Evolutionary conservation across 2,888 invertebrate species (phyloP), one percentile per base, ranked within the genome.

Genomic region (Yponomeuta evonymella): DNA sequence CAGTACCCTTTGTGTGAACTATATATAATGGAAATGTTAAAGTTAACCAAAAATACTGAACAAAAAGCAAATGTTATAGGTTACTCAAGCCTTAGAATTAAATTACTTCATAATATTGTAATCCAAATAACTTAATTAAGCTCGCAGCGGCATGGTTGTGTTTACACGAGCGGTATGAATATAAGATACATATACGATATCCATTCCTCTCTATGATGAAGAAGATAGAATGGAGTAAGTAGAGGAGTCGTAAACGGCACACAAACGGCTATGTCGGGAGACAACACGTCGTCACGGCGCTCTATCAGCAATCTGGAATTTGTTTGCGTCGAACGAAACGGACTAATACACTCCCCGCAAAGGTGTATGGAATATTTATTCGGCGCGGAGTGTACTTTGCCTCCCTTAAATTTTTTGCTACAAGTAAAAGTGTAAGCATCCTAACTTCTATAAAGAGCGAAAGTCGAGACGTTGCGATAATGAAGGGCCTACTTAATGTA

Each of bases 401-500:
- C 15, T 12, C 12, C 51, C 51, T 58, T 43, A 5, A 65, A 29
- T 15, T 67, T 48, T 48, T 67, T 48, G 67, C 30, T 15, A 43
- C 48, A n/a, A 67, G 67, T 48, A 48, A 30, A 69, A 64, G 51
- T 58, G 68, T 66, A 70, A 70, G 67, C 29, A 48, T 70, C 70
- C 23, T 69, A 69, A 67, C 71, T 72, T 74, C 75, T 76, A 72
- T 75, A 76, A 69, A 75, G 76, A 75, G 74, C 75, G 74, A 78
- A 79, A 78, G 75, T 79, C 76, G 78, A 78, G 78, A 79, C 79
- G 74, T 75, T 80, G 76, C 78, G 75, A 79, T 82, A 83, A 83
- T 81, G 79, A 81, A 80, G 78, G 79, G 75, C 78, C 78, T 74
- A 76, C 77, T 81, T 81, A 82, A 82, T 80, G 79, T 82, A 80